Evolutionary conservation across 2,797 vertebrate genomes (phyloP), one percentile per base, ranked within the genome.

Genomic region (Peromyscus attwateri): DNA sequence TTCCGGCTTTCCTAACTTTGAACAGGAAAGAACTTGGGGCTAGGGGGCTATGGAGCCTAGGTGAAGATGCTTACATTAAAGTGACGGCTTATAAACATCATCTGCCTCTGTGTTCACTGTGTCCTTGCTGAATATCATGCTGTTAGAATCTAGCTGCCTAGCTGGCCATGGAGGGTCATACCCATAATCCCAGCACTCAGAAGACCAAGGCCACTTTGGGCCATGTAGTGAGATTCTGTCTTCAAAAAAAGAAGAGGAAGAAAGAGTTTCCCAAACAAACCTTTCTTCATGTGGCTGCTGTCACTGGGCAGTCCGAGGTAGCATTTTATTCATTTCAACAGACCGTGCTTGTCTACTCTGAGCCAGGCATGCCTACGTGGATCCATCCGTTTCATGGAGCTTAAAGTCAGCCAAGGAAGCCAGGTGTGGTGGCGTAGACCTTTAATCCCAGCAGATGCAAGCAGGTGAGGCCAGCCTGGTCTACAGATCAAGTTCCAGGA

Each of bases 31-130:
- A 40, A 7, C 37, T 27, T 19, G 0, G 1, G n/a, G 71, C 8
- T 12, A 46, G 52, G 52, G 85, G 13, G 46, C 4, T 10, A 7
- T 17, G 55, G 34, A n/a, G 57, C 29, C 46, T 9, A 62, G 68
- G 82, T 62, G 29, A 83, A 96, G 88, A 73, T 40, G 37, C 89
- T 87, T 25, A 11, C 73, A 97, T 95, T 97, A 97, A 98, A 97
- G 11, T 62, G 68, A 49, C 62, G 77, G 43, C 77, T 93, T 96
- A 91, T 57, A 92, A 40, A 80, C 8, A 87, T 46, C 55, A 66
- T 55, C 66, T 34, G 80, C 57, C 57, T 97, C 29, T 84, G 70
- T 17, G 25, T 76, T 95, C 60, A 70, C 34, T 71, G 29, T 97
- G 62, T 92, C 81, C 29, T 80, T 87, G 12, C 89, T 66, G 64